Evolutionary conservation across 2,113 vertebrate species (phyloP).

Genomic region (Ploceus nigricollis): DNA sequence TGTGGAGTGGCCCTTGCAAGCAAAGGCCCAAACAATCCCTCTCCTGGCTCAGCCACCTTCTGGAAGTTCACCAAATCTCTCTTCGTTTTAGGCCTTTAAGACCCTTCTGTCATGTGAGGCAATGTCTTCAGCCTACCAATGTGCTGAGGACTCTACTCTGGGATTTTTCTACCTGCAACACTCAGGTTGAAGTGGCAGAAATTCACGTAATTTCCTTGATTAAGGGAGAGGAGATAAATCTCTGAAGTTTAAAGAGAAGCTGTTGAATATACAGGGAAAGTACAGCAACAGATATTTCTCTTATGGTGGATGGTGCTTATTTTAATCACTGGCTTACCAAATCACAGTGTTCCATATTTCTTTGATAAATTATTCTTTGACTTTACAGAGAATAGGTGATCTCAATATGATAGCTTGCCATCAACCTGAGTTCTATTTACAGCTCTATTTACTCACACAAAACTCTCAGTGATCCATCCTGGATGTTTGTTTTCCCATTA

Average conservation of each 20-base stretch:
- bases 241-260: background rate
- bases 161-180: background rate
- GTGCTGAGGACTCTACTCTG: background rate
- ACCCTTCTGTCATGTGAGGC: background rate
- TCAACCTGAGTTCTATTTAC: background rate
- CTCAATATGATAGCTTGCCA: background rate
- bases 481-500: background rate
- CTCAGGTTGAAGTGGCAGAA: background rate
- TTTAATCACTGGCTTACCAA: background rate
- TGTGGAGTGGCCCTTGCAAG: constrained; percentile 10
- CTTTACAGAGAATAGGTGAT: background rate
- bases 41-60: constrained; percentile 3
- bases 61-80: constrained; percentile 28
- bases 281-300: background rate
- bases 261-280: background rate
- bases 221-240: background rate
- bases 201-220: background rate
- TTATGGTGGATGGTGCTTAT: background rate
- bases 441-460: background rate
- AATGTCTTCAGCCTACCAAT: background rate
- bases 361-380: background rate
- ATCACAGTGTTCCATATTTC: background rate
- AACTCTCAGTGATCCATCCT: background rate
- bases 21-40: constrained; percentile 8
- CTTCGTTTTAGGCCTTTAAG: background rate